Evolutionary conservation across 2,113 vertebrate genomes (phyloP), one percentile per base, ranked within the genome.

Genomic region (Lycaon pictus): DNA sequence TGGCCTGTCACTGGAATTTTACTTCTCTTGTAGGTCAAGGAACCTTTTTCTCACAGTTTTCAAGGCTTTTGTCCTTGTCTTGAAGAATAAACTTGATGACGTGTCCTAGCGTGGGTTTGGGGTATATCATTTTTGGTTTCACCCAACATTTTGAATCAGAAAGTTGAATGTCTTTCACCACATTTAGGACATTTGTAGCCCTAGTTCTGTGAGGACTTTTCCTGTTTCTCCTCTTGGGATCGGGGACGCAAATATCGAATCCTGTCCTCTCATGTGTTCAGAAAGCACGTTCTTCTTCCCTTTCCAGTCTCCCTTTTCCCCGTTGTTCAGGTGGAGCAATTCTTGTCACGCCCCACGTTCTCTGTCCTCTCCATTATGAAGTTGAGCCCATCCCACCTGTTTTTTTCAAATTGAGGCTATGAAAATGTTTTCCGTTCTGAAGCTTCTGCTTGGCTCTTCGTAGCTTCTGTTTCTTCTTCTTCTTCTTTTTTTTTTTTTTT

Each of bases 171-270:
- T 69, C 69, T 84, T 63, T 29, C 32, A 4, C 62, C 35, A 29
- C 11, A 11, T 63, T 56, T 56, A 10, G 25, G 8, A 2, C 13
- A 0, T 90, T 76, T 76, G 27, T 11, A 48, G 83, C 67, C n/a
- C 2, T 37, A 25, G 5, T 29, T 60, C 80, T 37, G 15, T 37
- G 23, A 17, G 56, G 13, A 3, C n/a, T 65, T 4, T 32, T 56
- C 37, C 37, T 37, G 80, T 25, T 60, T 37, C 22, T 27, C 13
- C 56, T 53, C 5, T 4, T 16, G 11, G 19, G 63, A 23, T 5
- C 37, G 0, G 37, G 19, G 27, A 11, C 5, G 2, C 2, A 0
- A 10, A 0, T 0, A 6, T 1, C 27, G 72, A 7, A 3, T 27
- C 43, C 3, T 12, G 12, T 20, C 35, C 0, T 32, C n/a, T 71